Base-by-base conservation (phyloP, 2,113 vertebrate species). In the Rhea pennata region DNA sequence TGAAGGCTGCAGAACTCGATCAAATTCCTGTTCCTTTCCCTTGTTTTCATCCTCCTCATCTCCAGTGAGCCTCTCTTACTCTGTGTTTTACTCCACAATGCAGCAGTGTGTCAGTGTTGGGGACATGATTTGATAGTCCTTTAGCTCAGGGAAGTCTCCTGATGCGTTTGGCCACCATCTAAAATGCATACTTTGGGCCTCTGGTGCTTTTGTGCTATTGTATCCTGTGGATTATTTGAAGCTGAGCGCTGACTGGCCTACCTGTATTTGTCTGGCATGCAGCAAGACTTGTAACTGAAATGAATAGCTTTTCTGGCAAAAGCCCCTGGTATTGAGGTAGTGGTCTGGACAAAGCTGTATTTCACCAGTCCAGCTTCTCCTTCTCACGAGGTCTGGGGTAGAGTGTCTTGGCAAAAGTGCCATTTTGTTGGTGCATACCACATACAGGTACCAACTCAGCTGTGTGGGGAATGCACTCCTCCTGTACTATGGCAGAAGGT, bases 381-480 rank as follows among this genome's bases (percentile, higher is more conserved):
- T 58, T 58, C 56, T 33, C 31, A 33, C 19, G 56, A 59, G 56
- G 31, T 31, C 56, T 19, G 27, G 29, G 62, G 15, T 48, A 6
- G 31, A 48, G 5, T 8, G 10, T 8, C 42, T 6, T 10, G 13
- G 50, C 72, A 94, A 67, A 67, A 64, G 69, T 74, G 64, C 19
- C n/a, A 4, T 6, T 13, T 67, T 65, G 27, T 71, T 84, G 64
- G 15, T 20, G 50, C 16, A 7, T 48, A 84, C 48, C 31, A 5
- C 11, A 2, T 2, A 3, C 0, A 26, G 3, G 48, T 9, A 26
- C 53, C 79, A 62, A 58, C 1, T 5, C 6, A n/a, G 40, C 42
- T 67, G 27, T 4, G 8, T 13, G 29, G 73, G 22, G 5, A 31
- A 76, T 42, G 15, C 6, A 10, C 22, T 76, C 31, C 54, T n/a